Conservation (phyloP, 2,797 vertebrate species). For the Petrocephalus schoutedeni region DNA sequence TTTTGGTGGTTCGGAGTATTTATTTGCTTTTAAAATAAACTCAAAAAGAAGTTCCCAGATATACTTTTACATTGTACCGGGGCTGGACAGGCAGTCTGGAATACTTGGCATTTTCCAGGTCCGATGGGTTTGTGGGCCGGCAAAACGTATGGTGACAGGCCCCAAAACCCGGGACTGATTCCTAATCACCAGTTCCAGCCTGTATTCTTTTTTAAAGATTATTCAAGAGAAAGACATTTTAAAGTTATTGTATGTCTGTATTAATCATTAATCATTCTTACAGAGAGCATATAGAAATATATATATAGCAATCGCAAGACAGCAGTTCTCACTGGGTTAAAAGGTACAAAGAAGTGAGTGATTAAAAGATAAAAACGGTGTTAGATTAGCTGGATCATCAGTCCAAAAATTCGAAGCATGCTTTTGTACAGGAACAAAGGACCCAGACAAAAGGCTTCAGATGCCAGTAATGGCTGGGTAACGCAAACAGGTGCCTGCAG, state of each 20-base stretch:
- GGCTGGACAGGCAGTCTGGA: not conserved
- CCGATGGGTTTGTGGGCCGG: not conserved
- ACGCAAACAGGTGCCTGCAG: not conserved
- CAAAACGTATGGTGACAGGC: not conserved
- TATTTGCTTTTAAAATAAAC: not conserved
- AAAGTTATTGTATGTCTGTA: not conserved
- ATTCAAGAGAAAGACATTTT: not conserved
- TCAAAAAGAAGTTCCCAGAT: not conserved
- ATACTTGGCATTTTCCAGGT: not conserved
- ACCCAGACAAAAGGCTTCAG: not conserved
- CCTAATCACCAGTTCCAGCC: not conserved
- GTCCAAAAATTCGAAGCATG: not conserved
- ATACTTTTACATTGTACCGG: not conserved
- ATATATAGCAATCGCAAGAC: not conserved
- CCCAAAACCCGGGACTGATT: not conserved
- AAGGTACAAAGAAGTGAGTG: not conserved
- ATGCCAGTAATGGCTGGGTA: not conserved
- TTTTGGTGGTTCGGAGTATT: not conserved
- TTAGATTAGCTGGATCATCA: constrained; percentile 1
- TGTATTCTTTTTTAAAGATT: not conserved
- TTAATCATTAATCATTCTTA: not conserved
- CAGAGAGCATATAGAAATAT: not conserved
- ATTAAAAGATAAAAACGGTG: not conserved
- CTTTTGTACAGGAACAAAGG: not conserved
- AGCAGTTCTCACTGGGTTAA: not conserved